A percentile compares a stretch with the other conserved stretches of the same genome.
phyloP scores from a whole-genome alignment of 1,140 invertebrate species.

The Zaprionus kolodkinae region DNA sequence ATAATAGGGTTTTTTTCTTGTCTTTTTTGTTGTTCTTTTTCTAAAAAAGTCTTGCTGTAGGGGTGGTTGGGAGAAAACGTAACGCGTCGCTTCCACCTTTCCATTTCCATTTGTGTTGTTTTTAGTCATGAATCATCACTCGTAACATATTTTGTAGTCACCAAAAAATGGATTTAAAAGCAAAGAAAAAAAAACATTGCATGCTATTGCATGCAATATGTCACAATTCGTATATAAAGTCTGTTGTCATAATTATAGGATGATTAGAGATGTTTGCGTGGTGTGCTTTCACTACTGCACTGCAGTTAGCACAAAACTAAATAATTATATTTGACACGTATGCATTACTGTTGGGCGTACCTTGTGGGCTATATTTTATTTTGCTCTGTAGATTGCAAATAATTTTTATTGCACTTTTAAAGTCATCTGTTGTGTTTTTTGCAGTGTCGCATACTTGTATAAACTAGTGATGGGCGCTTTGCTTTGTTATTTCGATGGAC shows the following conservation, averaged over 20 bases:
- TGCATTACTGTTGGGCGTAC: constrained; percentile 28
- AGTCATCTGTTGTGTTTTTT: constrained; percentile 31
- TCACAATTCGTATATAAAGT: background rate
- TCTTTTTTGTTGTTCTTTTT: constrained; percentile 14
- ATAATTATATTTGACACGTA: constrained; percentile 38
- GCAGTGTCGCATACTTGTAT: constrained; percentile 17
- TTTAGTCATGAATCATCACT: constrained; percentile 38
- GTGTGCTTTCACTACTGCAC: background rate
- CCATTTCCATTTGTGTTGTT: constrained; percentile 25
- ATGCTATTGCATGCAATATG: constrained; percentile 9
- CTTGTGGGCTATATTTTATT: constrained; percentile 24
- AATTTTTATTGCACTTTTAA: constrained; percentile 41
- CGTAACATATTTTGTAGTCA: constrained; percentile 1
- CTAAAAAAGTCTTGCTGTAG: background rate
- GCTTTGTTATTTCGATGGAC: constrained; percentile 9
- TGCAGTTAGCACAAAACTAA: background rate
- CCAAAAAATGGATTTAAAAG: background rate
- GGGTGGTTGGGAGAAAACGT: constrained; percentile 21
- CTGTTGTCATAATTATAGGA: constrained; percentile 1
- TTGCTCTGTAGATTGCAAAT: constrained; percentile 25
- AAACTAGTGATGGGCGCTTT: constrained; percentile 15
- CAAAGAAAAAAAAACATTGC: constrained; percentile 3
- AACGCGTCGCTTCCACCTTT: constrained; percentile 45
- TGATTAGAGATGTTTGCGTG: constrained; percentile 4
- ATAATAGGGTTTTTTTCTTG: constrained; percentile 21